Evolutionary conservation across 2,113 vertebrate species (phyloP).

Genomic region (Microtus oregoni): DNA sequence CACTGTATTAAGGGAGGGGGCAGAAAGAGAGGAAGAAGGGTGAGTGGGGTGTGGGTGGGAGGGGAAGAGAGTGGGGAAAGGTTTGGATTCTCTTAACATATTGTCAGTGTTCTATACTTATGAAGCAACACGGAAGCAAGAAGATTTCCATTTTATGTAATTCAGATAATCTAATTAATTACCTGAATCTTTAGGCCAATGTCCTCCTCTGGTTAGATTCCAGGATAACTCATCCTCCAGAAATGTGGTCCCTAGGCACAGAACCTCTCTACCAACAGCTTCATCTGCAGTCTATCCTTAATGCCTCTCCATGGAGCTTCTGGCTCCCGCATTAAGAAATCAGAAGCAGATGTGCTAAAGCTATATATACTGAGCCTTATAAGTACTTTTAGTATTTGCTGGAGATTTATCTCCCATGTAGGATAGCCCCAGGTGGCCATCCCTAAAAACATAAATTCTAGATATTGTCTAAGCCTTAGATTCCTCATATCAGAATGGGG

Average conservation of each 20-base stretch:
- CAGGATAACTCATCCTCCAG: not conserved
- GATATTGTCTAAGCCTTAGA: constrained; percentile 20
- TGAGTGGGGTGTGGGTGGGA: too few relatives aligned
- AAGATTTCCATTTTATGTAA: not conserved
- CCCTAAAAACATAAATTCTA: constrained; percentile 40
- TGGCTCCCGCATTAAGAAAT: not conserved
- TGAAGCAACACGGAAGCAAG: not conserved
- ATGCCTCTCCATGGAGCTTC: not conserved
- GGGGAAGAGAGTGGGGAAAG: not conserved
- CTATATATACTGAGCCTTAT: constrained; percentile 11
- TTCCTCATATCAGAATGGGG: constrained; percentile 11
- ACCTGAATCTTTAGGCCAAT: not conserved
- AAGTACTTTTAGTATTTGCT: constrained; percentile 51
- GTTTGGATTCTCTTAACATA: not conserved
- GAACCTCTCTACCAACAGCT: not conserved
- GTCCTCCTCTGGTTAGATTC: not conserved
- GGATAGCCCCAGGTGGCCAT: constrained; percentile 48
- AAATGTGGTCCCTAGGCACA: not conserved
- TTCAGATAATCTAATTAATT: not conserved
- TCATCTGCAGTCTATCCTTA: not conserved
- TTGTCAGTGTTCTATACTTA: not conserved
- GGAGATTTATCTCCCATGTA: not conserved
- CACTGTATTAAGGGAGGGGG: not conserved
- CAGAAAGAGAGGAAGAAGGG: not conserved
- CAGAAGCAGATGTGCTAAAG: constrained; percentile 16